Evolutionary conservation across 1,140 invertebrate species (phyloP), one percentile per base, ranked within the genome.

Genomic region (Luehdorfia chinensis): DNA sequence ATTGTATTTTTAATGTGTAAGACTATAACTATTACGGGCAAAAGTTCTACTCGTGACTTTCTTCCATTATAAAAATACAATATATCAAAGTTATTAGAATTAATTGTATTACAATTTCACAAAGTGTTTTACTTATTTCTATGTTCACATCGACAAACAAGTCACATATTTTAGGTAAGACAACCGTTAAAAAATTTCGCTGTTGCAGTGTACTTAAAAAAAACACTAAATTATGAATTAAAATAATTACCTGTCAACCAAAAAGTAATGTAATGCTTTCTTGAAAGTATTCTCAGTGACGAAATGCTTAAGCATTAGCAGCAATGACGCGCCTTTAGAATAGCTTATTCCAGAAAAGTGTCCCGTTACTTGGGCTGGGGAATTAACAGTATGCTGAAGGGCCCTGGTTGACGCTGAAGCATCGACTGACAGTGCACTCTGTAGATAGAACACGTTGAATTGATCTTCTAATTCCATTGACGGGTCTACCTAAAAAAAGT

Each of bases 231-330:
- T n/a, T n/a, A n/a, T n/a, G n/a, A n/a, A n/a, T n/a, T n/a, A n/a
- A n/a, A n/a, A n/a, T n/a, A n/a, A n/a, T 50, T 72, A 91, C 90
- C 88, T 76, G 19, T 87, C 75, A 1, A 61, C 52, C 1, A 92
- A 70, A 61, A 92, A 92, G 2, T 75, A 52, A 36, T 87, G 79
- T 14, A 94, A 68, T 1, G 91, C 92, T 36, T 84, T 84, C 54
- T 87, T 80, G 67, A 95, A 95, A 1, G 88, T 89, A 0, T 80
- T 73, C 32, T 90, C 80, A 2, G 91, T 91, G 6, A 95, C 74
- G 23, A 92, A 90, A 59, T 92, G 88, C 47, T 91, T 87, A 62
- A 94, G 88, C 94, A 95, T 95, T 18, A 93, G 76, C 2, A 96
- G 89, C 4, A 96, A 80, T 1, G 90, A 86, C 2, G 89, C 93